Evolutionary conservation across 2,888 invertebrate species (phyloP).

Genomic region (Thelaira solivaga): DNA sequence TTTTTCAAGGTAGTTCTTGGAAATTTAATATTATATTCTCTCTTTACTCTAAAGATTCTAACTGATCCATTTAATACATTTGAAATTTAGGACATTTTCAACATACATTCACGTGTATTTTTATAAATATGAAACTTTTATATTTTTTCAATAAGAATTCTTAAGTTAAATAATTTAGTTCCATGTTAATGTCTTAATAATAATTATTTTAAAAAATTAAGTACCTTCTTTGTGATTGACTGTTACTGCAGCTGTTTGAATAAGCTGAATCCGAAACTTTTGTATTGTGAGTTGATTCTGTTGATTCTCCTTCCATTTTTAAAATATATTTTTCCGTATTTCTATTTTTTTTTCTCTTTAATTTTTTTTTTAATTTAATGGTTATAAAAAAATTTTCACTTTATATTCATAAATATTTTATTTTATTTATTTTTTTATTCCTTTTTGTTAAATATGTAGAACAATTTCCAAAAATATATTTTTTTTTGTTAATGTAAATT

Average conservation of each 20-base stretch:
- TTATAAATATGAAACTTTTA: too few relatives aligned
- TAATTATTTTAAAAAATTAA: neutral
- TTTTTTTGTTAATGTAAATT: neutral
- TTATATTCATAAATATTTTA: neutral
- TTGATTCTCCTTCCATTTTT: constrained; percentile 74
- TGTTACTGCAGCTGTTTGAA: constrained; percentile 89
- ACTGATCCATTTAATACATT: too few relatives aligned
- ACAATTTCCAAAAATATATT: neutral
- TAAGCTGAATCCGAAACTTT: constrained; percentile 87
- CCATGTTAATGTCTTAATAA: neutral
- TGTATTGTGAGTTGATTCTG: constrained; percentile 74
- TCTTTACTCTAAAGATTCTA: too few relatives aligned
- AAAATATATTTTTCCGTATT: neutral
- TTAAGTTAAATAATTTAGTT: too few relatives aligned
- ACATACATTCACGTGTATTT: too few relatives aligned
- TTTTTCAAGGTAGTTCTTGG: too few relatives aligned
- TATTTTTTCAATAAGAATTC: too few relatives aligned
- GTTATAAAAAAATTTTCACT: too few relatives aligned
- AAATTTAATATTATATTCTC: too few relatives aligned
- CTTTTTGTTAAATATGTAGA: too few relatives aligned
- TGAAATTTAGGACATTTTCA: too few relatives aligned
- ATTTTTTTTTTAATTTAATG: neutral
- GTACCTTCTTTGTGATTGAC: constrained; percentile 88
- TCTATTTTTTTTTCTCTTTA: neutral
- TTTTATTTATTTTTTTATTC: neutral